Evolutionary conservation across 2,888 invertebrate species (phyloP), one percentile per base, ranked within the genome.

Genomic region (Polietes domitor): DNA sequence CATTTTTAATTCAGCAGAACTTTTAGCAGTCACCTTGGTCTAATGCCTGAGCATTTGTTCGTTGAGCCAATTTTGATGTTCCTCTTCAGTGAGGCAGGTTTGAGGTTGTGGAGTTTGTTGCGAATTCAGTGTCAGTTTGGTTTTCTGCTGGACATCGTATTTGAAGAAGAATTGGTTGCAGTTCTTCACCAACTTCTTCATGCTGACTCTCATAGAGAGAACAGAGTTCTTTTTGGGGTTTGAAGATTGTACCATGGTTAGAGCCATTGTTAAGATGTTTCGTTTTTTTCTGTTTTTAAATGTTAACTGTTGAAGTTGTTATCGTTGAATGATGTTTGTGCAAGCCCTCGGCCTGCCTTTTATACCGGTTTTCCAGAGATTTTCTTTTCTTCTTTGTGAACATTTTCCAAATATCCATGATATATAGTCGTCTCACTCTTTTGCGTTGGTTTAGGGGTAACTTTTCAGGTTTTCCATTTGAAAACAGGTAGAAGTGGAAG

Each of bases 11-110:
- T 73, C 73, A 65, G 12, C 21, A 37, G 65, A 79, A 73, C 32
- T 43, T 58, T 55, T 24, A 6, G 1, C 15, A n/a, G 17, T 6
- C 12, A n/a, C n/a, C 43, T 12, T 15, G 6, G 0, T 28, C 43
- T 63, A 78, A 17, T 15, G 74, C 58, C 47, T 28, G 10, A 58
- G 19, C 28, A 61, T 12, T 24, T 71, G 85, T 74, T 89, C 89
- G 77, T 89, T 89, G 55, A 88, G 83, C 86, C 86, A 88, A 72
- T 89, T 89, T 65, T 89, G 88, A 71, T 87, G 86, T 58, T 89
- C 89, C 79, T 89, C 89, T 61, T 86, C 86, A n/a, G 87, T 82
- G n/a, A 61, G 37, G 70, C 85, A 86, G 21, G 50, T 19, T 53
- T 72, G 77, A 24, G 82, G 74, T 47, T 53, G 21, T 10, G 7